Base-by-base conservation (phyloP, 2,888 invertebrate species). In the Cataglyphis altisquamis region DNA sequence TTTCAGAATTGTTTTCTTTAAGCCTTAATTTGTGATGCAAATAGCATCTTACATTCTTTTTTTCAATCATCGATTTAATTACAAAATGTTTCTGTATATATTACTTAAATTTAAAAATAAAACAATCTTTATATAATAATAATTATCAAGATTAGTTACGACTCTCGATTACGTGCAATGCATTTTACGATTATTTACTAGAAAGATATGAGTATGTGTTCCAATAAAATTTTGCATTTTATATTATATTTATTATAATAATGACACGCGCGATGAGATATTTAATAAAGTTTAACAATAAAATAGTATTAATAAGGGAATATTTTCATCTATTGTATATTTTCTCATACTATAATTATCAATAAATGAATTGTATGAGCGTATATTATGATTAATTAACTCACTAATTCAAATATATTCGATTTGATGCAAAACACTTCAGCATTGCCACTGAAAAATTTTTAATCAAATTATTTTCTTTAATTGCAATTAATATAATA, bases 21-120 rank as follows among this genome's bases (percentile, higher is more conserved):
- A 84, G 68, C 75, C 63, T 75, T 78, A 77, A 82, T 85, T 80
- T 64, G 68, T 57, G 84, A 77, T 86, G 75, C 84, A 87, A 66
- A 82, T 63, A 83, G 67, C 67, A 83, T 66, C 67, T 73, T 67
- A 82, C 68, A 67, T 68, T 60, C 70, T 39, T 74, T 62, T 32
- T 60, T 63, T 73, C 63, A 85, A 52, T 83, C 72, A 80, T 32
- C 32, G 29, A 62, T 74, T 89, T 89, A 91, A 89, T 90, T 90
- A 91, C 87, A 91, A 89, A 91, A 90, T 87, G 89, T 90, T 6
- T 67, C 25, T 18, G 9, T 70, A 32, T 62, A 90, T 87, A 85
- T 90, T 90, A 91, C 85, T 87, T 89, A 89, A 89, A 90, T 87
- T 91, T 88, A 90, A 87, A 89, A 84, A 88, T 87, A 87, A 91